These are phyloP conservation scores for Acronicta leporina DNA, from an alignment of 2,888 invertebrate genomes.

Conservation along the genomic window DNA sequence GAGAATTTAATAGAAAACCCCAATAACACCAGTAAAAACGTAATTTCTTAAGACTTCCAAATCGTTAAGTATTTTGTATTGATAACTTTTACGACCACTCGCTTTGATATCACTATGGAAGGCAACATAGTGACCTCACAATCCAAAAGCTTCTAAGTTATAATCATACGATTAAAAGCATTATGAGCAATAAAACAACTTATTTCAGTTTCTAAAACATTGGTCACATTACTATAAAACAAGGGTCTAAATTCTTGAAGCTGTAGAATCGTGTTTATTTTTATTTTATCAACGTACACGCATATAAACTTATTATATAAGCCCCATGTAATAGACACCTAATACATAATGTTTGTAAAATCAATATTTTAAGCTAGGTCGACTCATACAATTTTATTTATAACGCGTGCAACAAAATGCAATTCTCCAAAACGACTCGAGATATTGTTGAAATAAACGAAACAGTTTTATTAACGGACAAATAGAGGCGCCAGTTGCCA, in stretches of 20 bases:
- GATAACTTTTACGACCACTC: constrained; percentile 48
- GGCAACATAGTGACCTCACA: constrained; percentile 8
- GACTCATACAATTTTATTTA: too few species aligned
- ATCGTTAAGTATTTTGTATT: constrained; percentile 46
- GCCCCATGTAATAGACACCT: not conserved
- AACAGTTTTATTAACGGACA: constrained; percentile 35
- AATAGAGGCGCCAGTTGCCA: constrained; percentile 30
- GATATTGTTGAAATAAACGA: constrained; percentile 5
- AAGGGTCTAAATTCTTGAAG: constrained; percentile 4
- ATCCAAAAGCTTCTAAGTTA: constrained; percentile 29
- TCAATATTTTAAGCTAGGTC: constrained; percentile 1
- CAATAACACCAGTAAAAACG: constrained; percentile 8
- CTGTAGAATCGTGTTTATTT: too few species aligned
- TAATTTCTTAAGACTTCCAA: constrained; percentile 21
- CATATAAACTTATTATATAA: not conserved
- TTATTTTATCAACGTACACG: not conserved
- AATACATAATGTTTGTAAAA: not conserved
- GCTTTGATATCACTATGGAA: constrained; percentile 26
- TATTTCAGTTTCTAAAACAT: constrained; percentile 29
- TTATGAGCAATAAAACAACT: constrained; percentile 20
- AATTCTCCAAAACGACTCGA: not conserved
- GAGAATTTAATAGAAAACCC: too few species aligned
- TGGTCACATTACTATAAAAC: constrained; percentile 7
- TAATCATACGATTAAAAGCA: constrained; percentile 9
- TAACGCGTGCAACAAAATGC: too few species aligned